Evolutionary conservation across 2,888 invertebrate genomes (phyloP).

Genomic region (Alviniconcha strummeri): DNA sequence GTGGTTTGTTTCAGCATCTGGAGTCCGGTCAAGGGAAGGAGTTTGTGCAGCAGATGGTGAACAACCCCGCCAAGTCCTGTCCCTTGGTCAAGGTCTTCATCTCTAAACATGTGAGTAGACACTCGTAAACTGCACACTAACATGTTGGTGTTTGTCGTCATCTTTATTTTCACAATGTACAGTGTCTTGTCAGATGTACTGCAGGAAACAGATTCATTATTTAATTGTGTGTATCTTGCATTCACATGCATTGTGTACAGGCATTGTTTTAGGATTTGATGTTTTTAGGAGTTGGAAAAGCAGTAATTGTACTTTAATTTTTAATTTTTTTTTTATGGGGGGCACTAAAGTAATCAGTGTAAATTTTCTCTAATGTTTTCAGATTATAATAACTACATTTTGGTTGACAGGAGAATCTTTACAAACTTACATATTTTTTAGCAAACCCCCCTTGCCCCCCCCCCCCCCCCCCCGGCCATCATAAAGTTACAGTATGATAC

Average conservation of each 20-base stretch:
- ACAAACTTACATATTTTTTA: too few species aligned
- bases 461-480: too few species aligned
- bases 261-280: background rate
- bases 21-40: conserved; percentile 50
- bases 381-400: too few species aligned
- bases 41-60: conserved; percentile 54
- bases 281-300: background rate
- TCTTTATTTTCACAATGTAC: background rate
- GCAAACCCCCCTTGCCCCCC: too few species aligned
- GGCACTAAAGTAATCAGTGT: too few species aligned
- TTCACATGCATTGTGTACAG: too few species aligned
- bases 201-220: too few species aligned
- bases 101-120: background rate
- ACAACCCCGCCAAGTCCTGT: conserved; percentile 52
- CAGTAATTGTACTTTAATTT: background rate
- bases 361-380: too few species aligned
- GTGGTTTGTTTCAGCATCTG: conserved; percentile 45
- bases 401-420: too few species aligned
- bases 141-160: background rate
- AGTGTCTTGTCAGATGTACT: background rate
- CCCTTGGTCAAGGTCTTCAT: conserved; percentile 55
- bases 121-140: background rate
- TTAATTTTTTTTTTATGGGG: too few species aligned
- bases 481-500: too few species aligned
- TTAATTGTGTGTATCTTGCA: too few species aligned